Base-by-base conservation (phyloP, 1,140 invertebrate species). In the Diprion similis region DNA sequence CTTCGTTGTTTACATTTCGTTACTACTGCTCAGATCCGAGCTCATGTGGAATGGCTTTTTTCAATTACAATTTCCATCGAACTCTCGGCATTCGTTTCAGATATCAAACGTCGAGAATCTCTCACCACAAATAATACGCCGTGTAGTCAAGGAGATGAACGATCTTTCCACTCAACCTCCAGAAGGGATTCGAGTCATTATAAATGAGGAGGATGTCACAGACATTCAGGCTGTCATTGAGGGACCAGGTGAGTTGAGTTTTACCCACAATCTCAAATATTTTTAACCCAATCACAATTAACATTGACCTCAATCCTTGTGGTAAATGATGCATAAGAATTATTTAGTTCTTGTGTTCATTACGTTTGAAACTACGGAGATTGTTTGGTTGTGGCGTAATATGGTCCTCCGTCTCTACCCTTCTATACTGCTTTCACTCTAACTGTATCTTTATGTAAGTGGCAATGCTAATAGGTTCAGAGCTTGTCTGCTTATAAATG, bases 31-130 rank as follows among this genome's bases (percentile, higher is more conserved):
- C 71, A 24, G 19, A 46, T 59, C 7, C 15, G 37, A 2, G 8
- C 1, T 46, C 13, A 19, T 37, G 24, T n/a, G 8, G n/a, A 68
- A 11, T 15, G 15, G 64, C 46, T 46, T 11, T 19, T 65, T 45
- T 15, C 65, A 17, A 17, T 71, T 8, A 70, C 37, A 70, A 18
- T 46, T 46, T 19, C 9, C 10, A 10, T 47, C 18, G 48, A 37
- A 11, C 1, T 71, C 45, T 46, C 18, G 46, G 10, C 13, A 66
- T 73, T 67, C 73, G 11, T 84, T 87, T 72, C 79, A 93, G 92
- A 93, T 93, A 87, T 95, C 94, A 24, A 97, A 97, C 89, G 95
- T 97, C 73, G 96, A 98, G 89, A 98, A 98, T 89, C 87, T 97
- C 71, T 96, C 96, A 70, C 96, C 96, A n/a, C 95, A 97, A 90